These are phyloP conservation scores for Endomychus coccineus DNA, from an alignment of 2,888 invertebrate genomes.

Conservation along the genomic window DNA sequence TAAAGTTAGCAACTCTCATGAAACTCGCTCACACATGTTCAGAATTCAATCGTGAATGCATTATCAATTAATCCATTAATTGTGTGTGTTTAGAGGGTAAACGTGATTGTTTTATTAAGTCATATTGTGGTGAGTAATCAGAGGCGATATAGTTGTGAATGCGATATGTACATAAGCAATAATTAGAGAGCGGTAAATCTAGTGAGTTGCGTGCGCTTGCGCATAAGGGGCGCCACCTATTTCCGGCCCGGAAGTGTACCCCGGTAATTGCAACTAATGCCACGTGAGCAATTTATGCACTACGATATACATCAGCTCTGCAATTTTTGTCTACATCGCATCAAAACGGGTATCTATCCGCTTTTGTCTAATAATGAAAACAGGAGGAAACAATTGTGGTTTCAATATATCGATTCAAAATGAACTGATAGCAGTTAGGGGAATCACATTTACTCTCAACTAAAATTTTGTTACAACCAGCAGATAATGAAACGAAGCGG, in stretches of 20 bases:
- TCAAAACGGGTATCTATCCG: no score
- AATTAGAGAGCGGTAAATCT: conserved; percentile 26
- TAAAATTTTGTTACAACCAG: no score
- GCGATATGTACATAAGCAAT: conserved; percentile 32
- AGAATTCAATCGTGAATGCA: no score
- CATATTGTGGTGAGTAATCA: conserved; percentile 23
- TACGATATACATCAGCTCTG: conserved; percentile 13
- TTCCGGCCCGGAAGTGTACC: conserved; percentile 42
- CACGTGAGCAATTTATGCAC: conserved; percentile 32
- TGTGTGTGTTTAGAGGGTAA: conserved; percentile 10
- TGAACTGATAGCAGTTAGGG: no score
- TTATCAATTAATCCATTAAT: conserved; percentile 12
- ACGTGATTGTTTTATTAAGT: conserved; percentile 16
- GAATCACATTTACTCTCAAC: no score
- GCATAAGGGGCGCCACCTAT: conserved; percentile 37
- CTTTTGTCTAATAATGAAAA: no score
- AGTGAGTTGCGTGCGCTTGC: conserved; percentile 32
- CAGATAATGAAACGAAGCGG: no score
- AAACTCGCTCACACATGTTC: no score
- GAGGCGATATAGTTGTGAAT: conserved; percentile 26
- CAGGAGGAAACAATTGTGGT: no score
- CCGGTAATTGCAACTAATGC: conserved; percentile 45
- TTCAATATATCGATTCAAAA: no score
- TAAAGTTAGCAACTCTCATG: no score
- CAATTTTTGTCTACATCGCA: background rate